These are phyloP conservation scores for Prenolepis imparis DNA, from an alignment of 2,888 invertebrate species.

Conservation along the genomic window DNA sequence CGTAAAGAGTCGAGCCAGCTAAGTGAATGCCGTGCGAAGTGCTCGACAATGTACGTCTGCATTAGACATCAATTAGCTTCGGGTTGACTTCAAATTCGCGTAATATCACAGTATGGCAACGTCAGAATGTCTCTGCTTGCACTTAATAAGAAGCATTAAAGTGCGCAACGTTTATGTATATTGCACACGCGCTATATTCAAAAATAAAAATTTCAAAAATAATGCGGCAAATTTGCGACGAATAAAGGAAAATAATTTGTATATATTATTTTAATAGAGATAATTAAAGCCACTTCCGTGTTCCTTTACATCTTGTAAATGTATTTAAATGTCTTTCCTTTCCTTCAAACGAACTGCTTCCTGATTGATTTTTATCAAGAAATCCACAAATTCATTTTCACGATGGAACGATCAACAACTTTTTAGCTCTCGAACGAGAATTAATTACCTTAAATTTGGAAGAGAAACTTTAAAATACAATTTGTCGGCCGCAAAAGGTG, in stretches of 20 bases:
- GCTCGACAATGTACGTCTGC: not conserved
- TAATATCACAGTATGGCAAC: not conserved
- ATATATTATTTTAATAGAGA: not conserved
- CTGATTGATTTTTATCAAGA: not conserved
- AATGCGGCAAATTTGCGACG: not conserved
- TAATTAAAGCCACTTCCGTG: not conserved
- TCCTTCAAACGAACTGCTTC: not conserved
- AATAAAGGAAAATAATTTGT: not conserved
- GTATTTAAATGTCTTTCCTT: not conserved
- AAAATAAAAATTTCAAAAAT: not conserved
- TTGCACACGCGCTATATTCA: not conserved
- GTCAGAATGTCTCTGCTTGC: not conserved
- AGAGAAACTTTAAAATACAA: not conserved
- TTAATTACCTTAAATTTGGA: conserved; percentile 4
- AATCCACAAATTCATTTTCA: not conserved
- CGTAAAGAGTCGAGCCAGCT: not conserved
- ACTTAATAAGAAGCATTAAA: not conserved
- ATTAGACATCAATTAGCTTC: conserved; percentile 12
- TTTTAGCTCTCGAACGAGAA: not conserved
- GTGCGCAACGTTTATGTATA: no score
- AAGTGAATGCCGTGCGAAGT: not conserved
- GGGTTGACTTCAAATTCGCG: not conserved
- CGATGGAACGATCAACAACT: not conserved
- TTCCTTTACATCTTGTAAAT: not conserved
- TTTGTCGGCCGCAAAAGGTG: not conserved